These are phyloP conservation scores for Plecotus auritus DNA, from an alignment of 2,113 vertebrate genomes.

Conservation along the genomic window DNA sequence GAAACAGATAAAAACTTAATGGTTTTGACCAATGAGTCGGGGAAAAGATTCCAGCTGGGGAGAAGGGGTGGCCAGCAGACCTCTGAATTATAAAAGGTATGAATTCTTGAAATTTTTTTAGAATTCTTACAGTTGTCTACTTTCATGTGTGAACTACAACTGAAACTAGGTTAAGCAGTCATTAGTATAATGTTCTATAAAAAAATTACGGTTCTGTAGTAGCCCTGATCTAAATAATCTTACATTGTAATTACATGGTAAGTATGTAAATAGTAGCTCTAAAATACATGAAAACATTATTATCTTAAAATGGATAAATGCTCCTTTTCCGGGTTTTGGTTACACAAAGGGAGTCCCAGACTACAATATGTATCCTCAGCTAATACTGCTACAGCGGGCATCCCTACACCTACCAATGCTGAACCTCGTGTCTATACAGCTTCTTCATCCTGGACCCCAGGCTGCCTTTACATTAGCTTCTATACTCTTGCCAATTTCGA, in stretches of 20 bases:
- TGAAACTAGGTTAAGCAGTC: background rate
- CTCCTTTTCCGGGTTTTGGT: background rate
- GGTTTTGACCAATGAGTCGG: background rate
- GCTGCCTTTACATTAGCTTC: background rate
- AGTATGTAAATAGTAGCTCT: background rate
- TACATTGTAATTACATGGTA: background rate
- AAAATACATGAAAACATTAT: background rate
- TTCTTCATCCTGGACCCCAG: background rate
- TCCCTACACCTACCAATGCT: background rate
- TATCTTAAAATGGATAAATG: background rate
- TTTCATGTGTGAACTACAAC: background rate
- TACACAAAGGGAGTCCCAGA: background rate
- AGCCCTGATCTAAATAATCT: background rate
- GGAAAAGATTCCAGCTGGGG: background rate
- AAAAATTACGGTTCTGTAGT: background rate
- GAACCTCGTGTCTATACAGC: background rate
- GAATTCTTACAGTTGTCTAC: conserved; percentile 40
- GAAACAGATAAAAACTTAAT: background rate
- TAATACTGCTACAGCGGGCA: background rate
- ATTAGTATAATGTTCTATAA: background rate
- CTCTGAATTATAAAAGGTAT: background rate
- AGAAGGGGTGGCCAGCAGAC: background rate
- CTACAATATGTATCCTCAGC: background rate
- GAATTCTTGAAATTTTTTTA: background rate
- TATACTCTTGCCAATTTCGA: background rate